Evolutionary conservation across 37 sponge, comb jelly and placozoan species (phyloP).

Genomic region (Bolinopsis microptera): DNA sequence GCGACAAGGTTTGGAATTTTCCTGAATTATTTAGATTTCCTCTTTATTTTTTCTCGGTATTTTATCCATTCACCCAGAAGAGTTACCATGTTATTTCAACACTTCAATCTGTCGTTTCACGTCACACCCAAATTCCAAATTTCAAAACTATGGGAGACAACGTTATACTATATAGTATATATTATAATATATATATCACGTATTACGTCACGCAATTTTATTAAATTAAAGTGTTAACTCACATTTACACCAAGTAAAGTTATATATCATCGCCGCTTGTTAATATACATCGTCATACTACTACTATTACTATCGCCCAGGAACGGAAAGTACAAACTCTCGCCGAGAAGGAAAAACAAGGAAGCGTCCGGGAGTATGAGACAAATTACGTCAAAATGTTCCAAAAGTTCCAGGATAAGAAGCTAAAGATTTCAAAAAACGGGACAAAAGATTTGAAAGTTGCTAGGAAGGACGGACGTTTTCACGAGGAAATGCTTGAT

Average conservation of each 20-base stretch:
- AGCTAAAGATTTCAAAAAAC: constrained; percentile 16
- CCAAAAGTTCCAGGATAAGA: constrained; percentile 64
- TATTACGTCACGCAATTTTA: no score
- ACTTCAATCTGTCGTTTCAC: no score
- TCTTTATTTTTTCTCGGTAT: no score
- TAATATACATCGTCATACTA: neutral
- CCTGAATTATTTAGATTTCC: no score
- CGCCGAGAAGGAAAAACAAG: constrained; percentile 34
- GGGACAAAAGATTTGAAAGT: constrained; percentile 3
- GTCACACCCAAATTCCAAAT: no score
- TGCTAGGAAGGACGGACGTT: constrained; percentile 42
- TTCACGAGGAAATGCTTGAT: constrained; percentile 63
- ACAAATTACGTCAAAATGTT: constrained; percentile 38
- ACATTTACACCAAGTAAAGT: neutral
- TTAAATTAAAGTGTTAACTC: neutral
- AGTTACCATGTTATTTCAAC: no score
- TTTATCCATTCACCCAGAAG: no score
- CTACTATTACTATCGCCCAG: neutral
- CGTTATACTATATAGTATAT: no score
- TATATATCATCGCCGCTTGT: neutral
- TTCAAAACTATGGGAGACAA: no score
- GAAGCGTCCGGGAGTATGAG: constrained; percentile 43
- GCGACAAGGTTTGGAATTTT: constrained; percentile 41
- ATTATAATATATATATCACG: no score
- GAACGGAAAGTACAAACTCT: neutral